Conservation (phyloP, 2,888 invertebrate genomes). For the Drosophila yooni region DNA sequence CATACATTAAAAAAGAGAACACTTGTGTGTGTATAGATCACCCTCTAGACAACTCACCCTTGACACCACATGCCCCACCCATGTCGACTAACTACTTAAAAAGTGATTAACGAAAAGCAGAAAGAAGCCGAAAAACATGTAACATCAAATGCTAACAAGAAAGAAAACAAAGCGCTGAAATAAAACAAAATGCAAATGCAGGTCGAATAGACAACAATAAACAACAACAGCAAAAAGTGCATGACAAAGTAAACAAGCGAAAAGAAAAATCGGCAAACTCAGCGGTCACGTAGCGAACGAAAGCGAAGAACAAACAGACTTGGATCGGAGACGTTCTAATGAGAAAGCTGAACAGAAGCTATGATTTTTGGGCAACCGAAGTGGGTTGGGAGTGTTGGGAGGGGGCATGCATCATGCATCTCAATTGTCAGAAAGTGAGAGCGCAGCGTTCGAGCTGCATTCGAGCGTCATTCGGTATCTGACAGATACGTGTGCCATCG, state of each 20-base stretch:
- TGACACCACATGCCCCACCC: not conserved
- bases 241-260: conserved; percentile 11
- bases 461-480: conserved; percentile 48
- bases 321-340: conserved; percentile 58
- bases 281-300: conserved; percentile 67
- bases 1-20: conserved; percentile 19
- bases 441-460: conserved; percentile 34
- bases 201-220: conserved; percentile 6
- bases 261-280: conserved; percentile 40
- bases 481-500: conserved; percentile 67
- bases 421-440: conserved; percentile 71
- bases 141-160: conserved; percentile 52
- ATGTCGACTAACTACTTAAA: conserved; percentile 30
- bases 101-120: conserved; percentile 55
- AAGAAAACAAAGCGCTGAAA: conserved; percentile 14
- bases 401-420: conserved; percentile 28
- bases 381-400: not conserved
- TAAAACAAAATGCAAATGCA: conserved; percentile 27
- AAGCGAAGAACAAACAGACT: conserved; percentile 55
- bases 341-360: conserved; percentile 66
- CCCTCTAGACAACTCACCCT: not conserved
- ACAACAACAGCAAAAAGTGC: conserved; percentile 7
- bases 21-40: conserved; percentile 14
- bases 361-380: conserved; percentile 43
- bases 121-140: conserved; percentile 51